Percentiles rank a stretch among this genome's conserved stretches.
These are phyloP conservation scores for Heliconius eleuchia DNA, from an alignment of 1,140 invertebrate genomes.

Conservation along the genomic window DNA sequence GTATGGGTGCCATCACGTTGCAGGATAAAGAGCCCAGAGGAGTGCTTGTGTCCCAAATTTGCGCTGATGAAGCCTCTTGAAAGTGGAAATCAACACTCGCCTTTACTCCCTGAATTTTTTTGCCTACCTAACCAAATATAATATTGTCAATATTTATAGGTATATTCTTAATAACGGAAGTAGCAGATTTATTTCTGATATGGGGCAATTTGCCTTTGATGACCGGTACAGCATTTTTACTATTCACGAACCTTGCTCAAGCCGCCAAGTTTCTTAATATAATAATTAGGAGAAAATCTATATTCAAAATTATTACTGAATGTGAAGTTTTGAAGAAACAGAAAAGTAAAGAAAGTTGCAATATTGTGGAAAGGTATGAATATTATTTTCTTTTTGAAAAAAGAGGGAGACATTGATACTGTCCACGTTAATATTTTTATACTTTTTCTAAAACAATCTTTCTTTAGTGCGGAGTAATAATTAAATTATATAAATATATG, in stretches of 20 bases:
- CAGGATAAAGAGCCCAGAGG: no score
- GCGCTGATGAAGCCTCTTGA: no score
- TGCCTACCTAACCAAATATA: no score
- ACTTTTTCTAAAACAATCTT: no score
- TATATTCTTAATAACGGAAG: background rate
- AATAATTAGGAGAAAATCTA: constrained; percentile 40
- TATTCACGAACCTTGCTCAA: constrained; percentile 74
- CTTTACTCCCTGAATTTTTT: no score
- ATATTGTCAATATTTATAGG: background rate
- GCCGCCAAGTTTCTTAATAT: constrained; percentile 65
- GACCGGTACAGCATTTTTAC: constrained; percentile 69
- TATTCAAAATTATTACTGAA: constrained; percentile 52
- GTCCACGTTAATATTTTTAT: no score
- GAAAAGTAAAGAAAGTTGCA: constrained; percentile 41
- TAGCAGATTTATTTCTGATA: constrained; percentile 58
- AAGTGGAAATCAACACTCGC: no score
- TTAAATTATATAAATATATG: no score
- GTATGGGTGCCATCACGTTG: no score
- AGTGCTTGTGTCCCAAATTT: no score
- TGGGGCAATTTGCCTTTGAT: constrained; percentile 74
- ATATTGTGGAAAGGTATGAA: constrained; percentile 59
- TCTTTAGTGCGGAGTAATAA: no score
- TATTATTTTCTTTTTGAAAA: background rate
- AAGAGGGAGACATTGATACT: no score
- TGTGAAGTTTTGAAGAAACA: constrained; percentile 44